Evolutionary conservation across 2,113 vertebrate species (phyloP), one percentile per base, ranked within the genome.

Genomic region (Zosterops lateralis): DNA sequence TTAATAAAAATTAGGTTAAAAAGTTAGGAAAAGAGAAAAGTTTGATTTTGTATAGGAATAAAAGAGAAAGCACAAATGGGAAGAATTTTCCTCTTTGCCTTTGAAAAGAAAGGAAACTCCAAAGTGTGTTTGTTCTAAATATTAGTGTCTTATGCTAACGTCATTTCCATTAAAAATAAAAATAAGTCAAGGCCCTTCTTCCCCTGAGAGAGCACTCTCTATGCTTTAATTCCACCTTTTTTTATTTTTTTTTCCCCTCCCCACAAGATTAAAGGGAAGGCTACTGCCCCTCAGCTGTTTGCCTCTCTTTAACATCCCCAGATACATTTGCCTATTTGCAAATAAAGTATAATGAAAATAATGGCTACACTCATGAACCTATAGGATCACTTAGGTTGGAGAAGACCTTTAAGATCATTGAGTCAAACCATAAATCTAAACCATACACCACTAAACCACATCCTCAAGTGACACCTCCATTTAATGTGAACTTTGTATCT

Each of bases 301-400:
- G 34, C 42, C 32, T 50, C 10, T 12, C 45, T 9, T 45, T 32
- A 80, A 45, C 9, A 29, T 12, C 4, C n/a, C 4, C 50, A 60
- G 34, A 36, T 12, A 62, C 1, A 22, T 61, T 36, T 68, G 22
- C 13, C 32, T 54, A 34, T 44, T 70, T 72, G 25, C 7, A 50
- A 90, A 65, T 40, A 61, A 26, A 44, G 8, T 29, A 34, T 9
- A 67, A 56, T 36, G 11, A 36, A 75, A 79, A 24, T 14, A 32
- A 47, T 4, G 8, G 56, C 65, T 48, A 32, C 0, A 1, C 7
- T 25, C 2, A 31, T 0, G 0, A 57, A 64, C 32, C 22, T 10
- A n/a, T 4, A 83, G 48, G 40, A 56, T 48, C 71, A 62, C 31
- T 34, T 36, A 48, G 4, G 34, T 3, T 42, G 48, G 31, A 83